Evolutionary conservation across 2,113 vertebrate species (phyloP), one percentile per base, ranked within the genome.

Genomic region (Mugil cephalus): DNA sequence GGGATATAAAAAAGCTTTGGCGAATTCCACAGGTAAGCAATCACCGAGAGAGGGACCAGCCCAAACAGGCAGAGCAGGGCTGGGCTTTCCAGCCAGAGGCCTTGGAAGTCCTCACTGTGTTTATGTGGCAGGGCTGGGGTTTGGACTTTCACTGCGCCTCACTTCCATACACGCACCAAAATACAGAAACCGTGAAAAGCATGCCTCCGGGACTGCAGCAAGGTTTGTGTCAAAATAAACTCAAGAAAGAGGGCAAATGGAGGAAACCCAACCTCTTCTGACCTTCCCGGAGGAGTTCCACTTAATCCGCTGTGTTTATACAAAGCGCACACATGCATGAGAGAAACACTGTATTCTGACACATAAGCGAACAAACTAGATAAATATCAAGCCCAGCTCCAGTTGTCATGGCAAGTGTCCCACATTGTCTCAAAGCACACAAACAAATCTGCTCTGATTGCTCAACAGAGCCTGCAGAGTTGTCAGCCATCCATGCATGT

Each of bases 21-120:
- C 92, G 87, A 95, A 96, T 96, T 95, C 94, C 94, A 92, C 86
- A 94, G 89, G 89, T 92, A 94, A 93, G 93, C 90, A 90, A 93
- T 95, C 94, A 94, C 84, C 84, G 87, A 81, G 77, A 0, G 1
- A 59, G 69, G 80, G 1, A 93, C 95, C 91, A 91, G 96, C 92
- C 92, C 86, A 86, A 11, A 95, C 96, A 96, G 1, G 96, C 78
- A 91, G 54, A 73, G 72, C 72, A 86, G 92, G 90, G 92, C 91
- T 90, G 89, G 91, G 90, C 87, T 83, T 82, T 92, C 24, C 66
- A 93, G 83, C 92, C 93, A 93, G 91, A 91, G 91, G 92, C 90
- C 75, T 90, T 88, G 84, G 86, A 90, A 88, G 84, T 80, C 88
- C 84, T 90, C 74, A 84, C 82, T 74, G 88, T 90, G 75, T 91